Percentiles rank a stretch among this genome's conserved stretches.
phyloP scores from a whole-genome alignment of 2,888 invertebrate genomes.

The Polydrusus cervinus region DNA sequence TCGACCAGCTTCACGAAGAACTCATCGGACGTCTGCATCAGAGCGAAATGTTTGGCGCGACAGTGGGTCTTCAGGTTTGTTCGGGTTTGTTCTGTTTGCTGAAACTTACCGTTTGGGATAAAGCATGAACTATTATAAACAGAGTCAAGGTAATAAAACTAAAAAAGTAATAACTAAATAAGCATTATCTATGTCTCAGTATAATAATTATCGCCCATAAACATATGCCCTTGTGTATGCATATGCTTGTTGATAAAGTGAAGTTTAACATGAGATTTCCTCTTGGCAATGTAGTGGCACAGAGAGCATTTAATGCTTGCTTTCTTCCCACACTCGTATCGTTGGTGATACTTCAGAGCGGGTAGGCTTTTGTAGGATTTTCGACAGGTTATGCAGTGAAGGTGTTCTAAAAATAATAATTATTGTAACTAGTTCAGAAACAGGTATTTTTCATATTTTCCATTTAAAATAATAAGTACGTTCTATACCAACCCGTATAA shows the following conservation, averaged over 20 bases:
- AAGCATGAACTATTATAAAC: no score
- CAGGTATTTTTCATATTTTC: no score
- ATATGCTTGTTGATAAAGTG: constrained; percentile 29
- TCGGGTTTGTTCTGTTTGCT: no score
- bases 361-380: constrained; percentile 57
- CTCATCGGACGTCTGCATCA: constrained; percentile 6
- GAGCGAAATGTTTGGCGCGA: constrained; percentile 27
- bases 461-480: no score
- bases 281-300: constrained; percentile 22
- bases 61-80: constrained; percentile 59
- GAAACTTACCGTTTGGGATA: no score
- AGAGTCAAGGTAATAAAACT: no score
- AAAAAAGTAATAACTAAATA: no score
- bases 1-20: constrained; percentile 22
- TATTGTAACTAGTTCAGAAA: neutral
- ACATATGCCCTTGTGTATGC: neutral
- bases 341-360: constrained; percentile 57
- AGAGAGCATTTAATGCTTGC: constrained; percentile 22
- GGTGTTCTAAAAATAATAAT: neutral
- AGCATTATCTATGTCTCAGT: neutral
- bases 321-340: constrained; percentile 69
- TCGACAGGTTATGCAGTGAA: constrained; percentile 47
- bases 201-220: constrained; percentile 11
- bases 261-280: constrained; percentile 34
- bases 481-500: no score